These are phyloP conservation scores for Takifugu bimaculatus DNA, from an alignment of 2,113 vertebrate species.

Conservation along the genomic window DNA sequence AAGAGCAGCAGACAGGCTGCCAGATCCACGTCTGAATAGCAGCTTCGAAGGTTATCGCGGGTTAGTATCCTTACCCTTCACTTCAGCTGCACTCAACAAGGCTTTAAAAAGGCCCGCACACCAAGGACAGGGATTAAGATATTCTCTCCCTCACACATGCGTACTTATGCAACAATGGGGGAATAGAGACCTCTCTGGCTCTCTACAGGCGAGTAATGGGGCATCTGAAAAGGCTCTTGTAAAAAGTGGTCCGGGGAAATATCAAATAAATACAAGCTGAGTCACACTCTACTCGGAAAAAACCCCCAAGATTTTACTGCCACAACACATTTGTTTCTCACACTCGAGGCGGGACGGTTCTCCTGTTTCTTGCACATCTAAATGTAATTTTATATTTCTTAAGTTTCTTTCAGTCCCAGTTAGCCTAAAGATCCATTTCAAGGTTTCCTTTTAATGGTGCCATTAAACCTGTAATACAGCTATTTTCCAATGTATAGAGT, in stretches of 20 bases:
- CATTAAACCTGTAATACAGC: constrained; percentile 9
- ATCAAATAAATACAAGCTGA: neutral
- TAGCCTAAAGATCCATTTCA: neutral
- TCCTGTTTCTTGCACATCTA: too few species aligned
- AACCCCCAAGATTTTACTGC: too few species aligned
- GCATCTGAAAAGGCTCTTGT: neutral
- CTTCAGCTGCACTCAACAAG: constrained; percentile 10
- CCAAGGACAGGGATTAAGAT: constrained; percentile 23
- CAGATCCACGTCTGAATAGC: constrained; percentile 13
- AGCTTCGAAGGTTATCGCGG: constrained; percentile 25
- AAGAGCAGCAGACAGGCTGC: constrained; percentile 18
- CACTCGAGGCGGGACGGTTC: too few species aligned
- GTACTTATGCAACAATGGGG: neutral
- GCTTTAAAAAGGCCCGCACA: constrained; percentile 11
- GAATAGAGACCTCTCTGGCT: constrained; percentile 21
- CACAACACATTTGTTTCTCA: too few species aligned
- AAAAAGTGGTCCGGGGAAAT: neutral
- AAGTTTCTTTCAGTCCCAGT: neutral
- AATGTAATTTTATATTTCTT: neutral
- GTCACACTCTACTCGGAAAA: neutral
- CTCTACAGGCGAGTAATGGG: neutral
- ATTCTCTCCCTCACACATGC: constrained; percentile 17
- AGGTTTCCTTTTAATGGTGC: neutral
- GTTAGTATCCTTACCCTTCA: constrained; percentile 32
- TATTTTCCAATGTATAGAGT: constrained; percentile 34